phyloP scores from a whole-genome alignment of 2,797 vertebrate genomes.

The Cuniculus paca region DNA sequence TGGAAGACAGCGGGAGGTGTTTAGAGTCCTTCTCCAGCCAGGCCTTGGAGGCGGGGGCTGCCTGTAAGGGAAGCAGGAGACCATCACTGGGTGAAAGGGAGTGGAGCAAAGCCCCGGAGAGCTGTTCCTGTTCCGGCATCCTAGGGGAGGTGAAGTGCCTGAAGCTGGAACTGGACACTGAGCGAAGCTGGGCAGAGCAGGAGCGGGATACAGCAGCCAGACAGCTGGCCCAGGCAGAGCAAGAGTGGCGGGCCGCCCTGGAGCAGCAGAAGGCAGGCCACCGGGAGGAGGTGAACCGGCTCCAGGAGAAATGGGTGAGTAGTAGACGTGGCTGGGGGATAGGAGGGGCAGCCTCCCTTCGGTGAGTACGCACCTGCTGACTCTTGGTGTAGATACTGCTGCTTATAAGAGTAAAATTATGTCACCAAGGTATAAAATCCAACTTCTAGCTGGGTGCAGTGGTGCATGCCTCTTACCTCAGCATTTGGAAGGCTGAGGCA shows the following conservation, averaged over 20 bases:
- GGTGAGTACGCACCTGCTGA: neutral
- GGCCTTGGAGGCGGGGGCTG: neutral
- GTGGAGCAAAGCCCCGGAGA: neutral
- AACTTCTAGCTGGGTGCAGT: neutral
- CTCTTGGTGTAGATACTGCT: neutral
- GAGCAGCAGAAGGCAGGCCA: slow-evolving; percentile 73
- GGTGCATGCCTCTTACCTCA: neutral
- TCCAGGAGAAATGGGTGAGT: slow-evolving; percentile 86
- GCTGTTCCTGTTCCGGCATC: neutral
- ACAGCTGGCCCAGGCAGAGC: slow-evolving; percentile 81
- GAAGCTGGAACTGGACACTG: slow-evolving; percentile 89
- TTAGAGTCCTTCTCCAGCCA: neutral
- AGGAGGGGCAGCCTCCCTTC: neutral
- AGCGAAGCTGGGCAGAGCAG: slow-evolving; percentile 81
- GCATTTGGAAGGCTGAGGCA: neutral
- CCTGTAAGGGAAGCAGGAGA: neutral
- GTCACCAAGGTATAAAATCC: slow-evolving; percentile 3
- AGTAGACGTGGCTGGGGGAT: neutral
- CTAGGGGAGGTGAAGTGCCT: slow-evolving; percentile 92
- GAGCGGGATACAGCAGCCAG: slow-evolving; percentile 83
- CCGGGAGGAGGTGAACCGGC: slow-evolving; percentile 83
- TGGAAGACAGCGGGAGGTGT: neutral
- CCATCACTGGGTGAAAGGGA: neutral
- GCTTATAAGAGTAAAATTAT: neutral
- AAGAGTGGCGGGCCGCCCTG: slow-evolving; percentile 76